phyloP scores from a whole-genome alignment of 2,888 invertebrate genomes.

The Ormia ochracea region DNA sequence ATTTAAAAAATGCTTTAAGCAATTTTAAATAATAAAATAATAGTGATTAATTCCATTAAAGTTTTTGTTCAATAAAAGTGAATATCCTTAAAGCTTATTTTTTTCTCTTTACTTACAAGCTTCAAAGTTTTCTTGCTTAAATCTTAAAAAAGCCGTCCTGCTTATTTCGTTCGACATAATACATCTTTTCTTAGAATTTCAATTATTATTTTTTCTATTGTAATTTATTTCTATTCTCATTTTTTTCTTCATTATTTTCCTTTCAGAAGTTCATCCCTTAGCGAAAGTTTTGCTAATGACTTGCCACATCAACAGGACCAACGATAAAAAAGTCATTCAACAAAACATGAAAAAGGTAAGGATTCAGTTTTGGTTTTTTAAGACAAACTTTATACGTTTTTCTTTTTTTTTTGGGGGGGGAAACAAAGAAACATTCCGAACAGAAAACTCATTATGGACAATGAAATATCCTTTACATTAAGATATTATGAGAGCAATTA shows the following conservation, averaged over 20 bases:
- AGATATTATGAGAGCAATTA: not conserved
- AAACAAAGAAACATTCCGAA: constrained; percentile 50
- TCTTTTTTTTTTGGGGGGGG: too few relatives aligned
- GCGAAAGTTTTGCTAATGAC: constrained; percentile 53
- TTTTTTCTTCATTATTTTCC: not conserved
- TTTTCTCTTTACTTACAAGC: not conserved
- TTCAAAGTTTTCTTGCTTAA: not conserved
- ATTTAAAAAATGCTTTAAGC: too few relatives aligned
- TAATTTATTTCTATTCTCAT: constrained; percentile 7
- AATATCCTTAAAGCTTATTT: too few relatives aligned
- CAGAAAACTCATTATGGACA: constrained; percentile 46
- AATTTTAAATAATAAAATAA: too few relatives aligned
- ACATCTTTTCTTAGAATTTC: constrained; percentile 40
- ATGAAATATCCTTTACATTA: not conserved
- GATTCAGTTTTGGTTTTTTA: not conserved
- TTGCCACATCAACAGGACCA: not conserved
- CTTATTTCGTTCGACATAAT: not conserved
- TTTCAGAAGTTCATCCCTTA: constrained; percentile 46
- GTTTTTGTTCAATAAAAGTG: too few relatives aligned
- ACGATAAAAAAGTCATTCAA: constrained; percentile 3
- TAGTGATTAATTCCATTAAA: too few relatives aligned
- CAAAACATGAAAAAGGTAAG: constrained; percentile 50
- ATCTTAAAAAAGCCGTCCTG: not conserved
- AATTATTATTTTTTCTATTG: constrained; percentile 49
- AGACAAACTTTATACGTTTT: not conserved